Percentiles rank a stretch among this genome's conserved stretches.
Conservation (phyloP, 2,113 vertebrate genomes). For the Melanotaenia duboulayi region DNA sequence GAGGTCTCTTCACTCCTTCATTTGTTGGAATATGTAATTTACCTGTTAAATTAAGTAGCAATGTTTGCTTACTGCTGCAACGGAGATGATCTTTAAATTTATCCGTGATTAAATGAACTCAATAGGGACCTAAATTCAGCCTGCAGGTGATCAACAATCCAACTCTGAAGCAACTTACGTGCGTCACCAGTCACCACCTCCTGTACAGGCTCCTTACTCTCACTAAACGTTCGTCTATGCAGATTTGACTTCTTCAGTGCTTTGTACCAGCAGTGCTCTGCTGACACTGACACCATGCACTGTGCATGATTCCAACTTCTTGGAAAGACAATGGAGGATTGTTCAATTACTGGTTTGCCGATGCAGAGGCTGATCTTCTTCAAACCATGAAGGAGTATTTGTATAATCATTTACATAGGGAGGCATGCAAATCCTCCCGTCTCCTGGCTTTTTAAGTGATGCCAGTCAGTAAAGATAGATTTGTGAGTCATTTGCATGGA, state of each 20-base stretch:
- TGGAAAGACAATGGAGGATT: constrained; percentile 33
- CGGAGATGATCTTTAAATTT: neutral
- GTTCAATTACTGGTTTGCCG: constrained; percentile 24
- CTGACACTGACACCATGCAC: constrained; percentile 13
- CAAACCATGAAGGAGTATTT: neutral
- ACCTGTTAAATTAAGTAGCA: no score
- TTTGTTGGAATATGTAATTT: no score
- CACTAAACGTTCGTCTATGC: neutral
- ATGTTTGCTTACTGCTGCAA: no score
- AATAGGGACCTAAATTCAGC: neutral
- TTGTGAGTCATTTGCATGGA: constrained; percentile 6
- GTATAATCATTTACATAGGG: constrained; percentile 23
- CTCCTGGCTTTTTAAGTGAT: neutral
- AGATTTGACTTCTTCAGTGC: constrained; percentile 5
- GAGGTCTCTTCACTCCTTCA: no score
- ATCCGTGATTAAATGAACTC: neutral
- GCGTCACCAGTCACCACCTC: no score
- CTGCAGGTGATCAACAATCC: neutral
- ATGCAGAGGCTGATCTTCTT: neutral
- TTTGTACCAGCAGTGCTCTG: constrained; percentile 23
- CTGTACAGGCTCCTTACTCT: neutral
- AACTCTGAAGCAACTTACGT: no score
- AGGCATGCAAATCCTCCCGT: neutral
- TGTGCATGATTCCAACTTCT: constrained; percentile 16
- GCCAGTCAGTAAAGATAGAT: neutral